Evolutionary conservation across 2,113 vertebrate genomes (phyloP), one percentile per base, ranked within the genome.

Genomic region (Amphilophus citrinellus): DNA sequence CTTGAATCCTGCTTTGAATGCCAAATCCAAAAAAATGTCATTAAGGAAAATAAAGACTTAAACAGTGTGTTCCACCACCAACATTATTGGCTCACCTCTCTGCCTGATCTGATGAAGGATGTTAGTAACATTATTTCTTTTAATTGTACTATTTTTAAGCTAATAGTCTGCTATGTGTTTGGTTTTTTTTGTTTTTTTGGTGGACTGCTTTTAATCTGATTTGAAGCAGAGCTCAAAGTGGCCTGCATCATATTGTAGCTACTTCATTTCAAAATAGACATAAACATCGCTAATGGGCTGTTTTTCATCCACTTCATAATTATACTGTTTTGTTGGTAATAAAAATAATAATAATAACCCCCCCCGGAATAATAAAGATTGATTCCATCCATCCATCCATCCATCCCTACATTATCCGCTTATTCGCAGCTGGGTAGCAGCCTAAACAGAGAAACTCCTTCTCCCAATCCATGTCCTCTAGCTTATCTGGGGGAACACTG

Each of bases 311-410:
- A 30, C 1, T 50, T 71, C 44, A 71, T 50, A 71, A 50, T 71
- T 71, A 8, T 50, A 50, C 44, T 71, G 24, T 50, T 71, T 30
- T 71, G 66, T 71, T 71, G 10, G 30, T 71, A 71, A 71, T 68
- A 20, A 57, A 50, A 71, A 27, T 2, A 7, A 71, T 27, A 27
- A 68, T 11, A 27, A 2, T 27, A 24, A 3, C 32, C 32, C 32
- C 6, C 6, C 32, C 6, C 1, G 6, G 32, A 6, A 35, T 35
- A 35, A 35, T 35, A 35, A 35, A 35, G 32, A 9, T 39, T 10
- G 37, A 39, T 39, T 39, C 6, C 2, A 9, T 39, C 37, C 8
- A 39, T 39, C 8, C 8, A 9, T 35, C 35, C 35, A 27, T 0
- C 24, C 24, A 27, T 27, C 24, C 24, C 27, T 30, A 2, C 27